These are phyloP conservation scores for Pteronura brasiliensis DNA, from an alignment of 2,113 vertebrate genomes.

Conservation along the genomic window DNA sequence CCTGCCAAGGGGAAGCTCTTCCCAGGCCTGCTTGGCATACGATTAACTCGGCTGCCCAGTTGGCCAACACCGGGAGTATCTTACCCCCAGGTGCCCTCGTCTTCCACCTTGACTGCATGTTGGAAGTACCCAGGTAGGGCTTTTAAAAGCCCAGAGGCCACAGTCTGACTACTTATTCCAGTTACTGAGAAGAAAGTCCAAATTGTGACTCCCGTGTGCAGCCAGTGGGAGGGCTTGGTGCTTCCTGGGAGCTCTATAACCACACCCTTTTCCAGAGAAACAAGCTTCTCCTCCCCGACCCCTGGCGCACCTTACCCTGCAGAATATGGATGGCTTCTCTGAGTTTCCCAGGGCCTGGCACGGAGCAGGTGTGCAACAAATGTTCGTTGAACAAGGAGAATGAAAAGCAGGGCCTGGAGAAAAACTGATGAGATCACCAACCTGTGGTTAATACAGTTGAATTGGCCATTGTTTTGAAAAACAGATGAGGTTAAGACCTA, in stretches of 20 bases:
- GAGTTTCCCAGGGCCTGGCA: accelerated
- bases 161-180: no score
- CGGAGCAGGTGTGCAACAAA: neutral
- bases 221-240: neutral
- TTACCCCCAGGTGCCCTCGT: neutral
- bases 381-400: neutral
- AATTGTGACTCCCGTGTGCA: accelerated
- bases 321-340: accelerated
- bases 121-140: neutral
- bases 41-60: accelerated
- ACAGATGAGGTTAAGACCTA: neutral
- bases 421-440: neutral
- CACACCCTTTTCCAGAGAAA: neutral
- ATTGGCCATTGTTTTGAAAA: neutral
- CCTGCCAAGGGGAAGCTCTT: neutral
- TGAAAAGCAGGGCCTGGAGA: neutral
- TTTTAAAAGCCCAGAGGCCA: no score
- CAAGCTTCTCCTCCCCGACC: neutral
- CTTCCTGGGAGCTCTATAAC: neutral
- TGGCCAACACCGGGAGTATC: neutral
- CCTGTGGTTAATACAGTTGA: neutral
- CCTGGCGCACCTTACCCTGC: neutral
- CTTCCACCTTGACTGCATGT: neutral
- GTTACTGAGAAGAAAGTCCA: neutral
- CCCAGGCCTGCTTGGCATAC: accelerated